Conservation (phyloP, 2,888 invertebrate species). For the Hyposoter didymator region DNA sequence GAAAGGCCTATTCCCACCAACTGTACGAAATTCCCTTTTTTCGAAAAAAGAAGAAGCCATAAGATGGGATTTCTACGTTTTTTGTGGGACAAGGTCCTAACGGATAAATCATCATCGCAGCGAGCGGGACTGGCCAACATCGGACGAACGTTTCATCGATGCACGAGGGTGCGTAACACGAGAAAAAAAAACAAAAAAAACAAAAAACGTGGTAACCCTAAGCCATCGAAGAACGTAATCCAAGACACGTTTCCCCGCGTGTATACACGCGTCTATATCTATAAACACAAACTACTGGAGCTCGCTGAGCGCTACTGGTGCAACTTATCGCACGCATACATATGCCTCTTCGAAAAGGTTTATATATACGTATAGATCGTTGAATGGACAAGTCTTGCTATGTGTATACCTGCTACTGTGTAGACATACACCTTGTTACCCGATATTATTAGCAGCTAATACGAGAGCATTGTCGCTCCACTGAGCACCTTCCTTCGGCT, state of each 20-base stretch:
- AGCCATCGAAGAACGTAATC: slow-evolving; percentile 63
- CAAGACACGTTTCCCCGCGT: slow-evolving; percentile 53
- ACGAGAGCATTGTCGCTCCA: slow-evolving; percentile 63
- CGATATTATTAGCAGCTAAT: slow-evolving; percentile 78
- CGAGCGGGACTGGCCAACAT: not conserved
- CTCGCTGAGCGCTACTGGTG: slow-evolving; percentile 41
- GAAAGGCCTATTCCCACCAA: not conserved
- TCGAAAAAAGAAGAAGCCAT: not conserved
- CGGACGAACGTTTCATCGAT: not conserved
- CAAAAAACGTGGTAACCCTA: slow-evolving; percentile 56
- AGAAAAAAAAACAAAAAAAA: too few relatives aligned
- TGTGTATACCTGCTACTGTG: slow-evolving; percentile 70
- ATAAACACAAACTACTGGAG: slow-evolving; percentile 45
- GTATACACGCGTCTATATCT: slow-evolving; percentile 33
- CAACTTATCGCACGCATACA: slow-evolving; percentile 35
- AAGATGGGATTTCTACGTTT: not conserved
- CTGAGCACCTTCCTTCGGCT: slow-evolving; percentile 32
- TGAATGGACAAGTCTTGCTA: not conserved
- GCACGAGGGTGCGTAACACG: slow-evolving; percentile 24
- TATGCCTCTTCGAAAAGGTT: slow-evolving; percentile 35
- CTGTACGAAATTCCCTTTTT: not conserved
- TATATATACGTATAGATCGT: slow-evolving; percentile 25
- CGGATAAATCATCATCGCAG: slow-evolving; percentile 1
- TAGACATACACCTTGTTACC: slow-evolving; percentile 73
- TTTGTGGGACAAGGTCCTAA: not conserved